These are phyloP conservation scores for Sturnus vulgaris DNA, from an alignment of 2,113 vertebrate species.

Conservation along the genomic window DNA sequence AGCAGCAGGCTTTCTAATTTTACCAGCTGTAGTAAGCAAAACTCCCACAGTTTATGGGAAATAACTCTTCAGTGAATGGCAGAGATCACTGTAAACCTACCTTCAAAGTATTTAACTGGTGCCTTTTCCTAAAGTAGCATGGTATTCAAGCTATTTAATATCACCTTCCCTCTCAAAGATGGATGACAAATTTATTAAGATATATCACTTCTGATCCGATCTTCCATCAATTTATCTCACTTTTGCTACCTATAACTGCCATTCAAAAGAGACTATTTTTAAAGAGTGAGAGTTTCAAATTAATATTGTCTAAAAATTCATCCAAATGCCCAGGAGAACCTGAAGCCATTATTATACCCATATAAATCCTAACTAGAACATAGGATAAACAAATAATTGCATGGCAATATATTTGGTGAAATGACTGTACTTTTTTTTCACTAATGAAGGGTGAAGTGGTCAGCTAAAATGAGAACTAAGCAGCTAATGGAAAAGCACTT, in stretches of 20 bases:
- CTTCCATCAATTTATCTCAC: background rate
- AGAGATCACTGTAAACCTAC: background rate
- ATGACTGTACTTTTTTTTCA: background rate
- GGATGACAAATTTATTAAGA: background rate
- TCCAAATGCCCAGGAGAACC: background rate
- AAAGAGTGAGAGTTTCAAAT: background rate
- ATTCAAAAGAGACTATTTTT: background rate
- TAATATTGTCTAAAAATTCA: background rate
- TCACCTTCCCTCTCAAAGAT: background rate
- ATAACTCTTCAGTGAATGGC: background rate
- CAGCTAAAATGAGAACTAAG: constrained; percentile 9
- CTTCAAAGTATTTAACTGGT: background rate
- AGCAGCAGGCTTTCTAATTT: background rate
- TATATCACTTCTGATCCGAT: background rate
- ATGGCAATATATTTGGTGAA: background rate
- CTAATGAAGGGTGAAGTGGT: background rate
- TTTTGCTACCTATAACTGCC: background rate
- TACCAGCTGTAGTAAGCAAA: background rate
- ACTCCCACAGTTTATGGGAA: background rate
- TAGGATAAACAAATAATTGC: background rate
- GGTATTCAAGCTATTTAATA: background rate
- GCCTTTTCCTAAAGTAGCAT: background rate
- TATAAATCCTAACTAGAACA: background rate
- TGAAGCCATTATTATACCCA: background rate
- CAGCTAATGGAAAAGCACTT: constrained; percentile 28